phyloP scores from a whole-genome alignment of 2,888 invertebrate species.

The Pyrochroa serraticornis region DNA sequence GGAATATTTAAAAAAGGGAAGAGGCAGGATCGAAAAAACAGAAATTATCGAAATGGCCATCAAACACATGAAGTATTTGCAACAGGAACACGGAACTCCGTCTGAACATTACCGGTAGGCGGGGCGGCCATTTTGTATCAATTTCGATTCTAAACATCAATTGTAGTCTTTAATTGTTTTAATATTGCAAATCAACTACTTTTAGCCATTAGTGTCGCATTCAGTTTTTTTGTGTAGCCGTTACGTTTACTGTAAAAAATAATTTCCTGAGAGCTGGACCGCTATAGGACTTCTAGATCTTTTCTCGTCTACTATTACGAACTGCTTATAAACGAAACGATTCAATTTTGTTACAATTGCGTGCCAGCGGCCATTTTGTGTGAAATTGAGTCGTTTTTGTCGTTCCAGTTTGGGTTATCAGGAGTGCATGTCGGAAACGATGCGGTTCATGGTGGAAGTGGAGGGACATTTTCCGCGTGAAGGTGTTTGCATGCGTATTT shows the following conservation, averaged over 20 bases:
- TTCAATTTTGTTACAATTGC: too few species aligned
- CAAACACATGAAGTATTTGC: conserved; percentile 88
- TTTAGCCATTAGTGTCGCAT: too few species aligned
- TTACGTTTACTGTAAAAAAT: too few species aligned
- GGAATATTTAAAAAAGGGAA: conserved; percentile 91
- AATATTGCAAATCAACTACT: too few species aligned
- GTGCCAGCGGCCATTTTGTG: conserved; percentile 1
- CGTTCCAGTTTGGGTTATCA: conserved; percentile 76
- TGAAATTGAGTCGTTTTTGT: neutral
- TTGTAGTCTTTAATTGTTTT: too few species aligned
- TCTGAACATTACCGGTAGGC: conserved; percentile 55
- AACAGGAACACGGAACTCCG: conserved; percentile 63
- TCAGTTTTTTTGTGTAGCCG: too few species aligned
- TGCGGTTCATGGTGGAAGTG: conserved; percentile 86
- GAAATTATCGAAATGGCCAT: conserved; percentile 99
- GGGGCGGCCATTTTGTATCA: too few species aligned
- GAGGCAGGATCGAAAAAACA: conserved; percentile 95
- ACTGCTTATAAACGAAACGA: too few species aligned
- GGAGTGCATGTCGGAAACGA: conserved; percentile 88
- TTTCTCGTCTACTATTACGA: too few species aligned
- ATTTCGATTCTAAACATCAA: too few species aligned
- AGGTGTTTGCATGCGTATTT: conserved; percentile 78
- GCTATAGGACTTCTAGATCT: too few species aligned
- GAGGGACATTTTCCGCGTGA: conserved; percentile 83
- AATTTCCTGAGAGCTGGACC: too few species aligned